Conservation (phyloP, 2,113 vertebrate species). For the Brachyistius frenatus region DNA sequence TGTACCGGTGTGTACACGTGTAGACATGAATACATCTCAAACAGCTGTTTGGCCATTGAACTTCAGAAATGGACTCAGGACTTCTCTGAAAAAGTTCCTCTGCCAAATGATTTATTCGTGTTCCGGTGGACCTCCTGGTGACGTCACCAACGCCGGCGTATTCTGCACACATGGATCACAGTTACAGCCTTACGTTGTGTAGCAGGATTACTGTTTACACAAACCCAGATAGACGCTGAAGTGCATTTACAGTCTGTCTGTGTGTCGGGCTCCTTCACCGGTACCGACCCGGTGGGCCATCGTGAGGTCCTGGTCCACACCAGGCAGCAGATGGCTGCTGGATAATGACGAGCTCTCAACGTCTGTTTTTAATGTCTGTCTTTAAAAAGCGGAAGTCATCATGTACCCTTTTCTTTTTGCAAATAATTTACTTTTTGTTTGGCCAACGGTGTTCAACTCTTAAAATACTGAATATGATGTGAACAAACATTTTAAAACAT, state of each 20-base stretch:
- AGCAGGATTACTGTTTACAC: conserved; percentile 28
- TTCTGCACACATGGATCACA: conserved; percentile 21
- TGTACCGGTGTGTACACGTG: not conserved
- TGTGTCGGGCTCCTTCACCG: conserved; percentile 39
- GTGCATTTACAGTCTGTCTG: conserved; percentile 68
- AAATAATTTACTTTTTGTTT: conserved; percentile 8
- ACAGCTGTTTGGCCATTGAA: conserved; percentile 8
- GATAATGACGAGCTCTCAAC: conserved; percentile 48
- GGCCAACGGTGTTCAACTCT: conserved; percentile 6
- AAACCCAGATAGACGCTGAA: conserved; percentile 37
- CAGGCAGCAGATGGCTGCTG: conserved; percentile 69
- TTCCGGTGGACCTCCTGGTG: conserved; percentile 23
- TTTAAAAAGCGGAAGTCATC: conserved; percentile 23
- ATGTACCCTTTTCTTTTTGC: not conserved
- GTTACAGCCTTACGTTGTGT: conserved; percentile 47
- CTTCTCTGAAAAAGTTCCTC: conserved; percentile 33
- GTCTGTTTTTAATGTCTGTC: conserved; percentile 27
- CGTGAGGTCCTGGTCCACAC: conserved; percentile 41
- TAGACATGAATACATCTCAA: not conserved
- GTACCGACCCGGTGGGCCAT: conserved; percentile 53
- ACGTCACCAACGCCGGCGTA: conserved; percentile 18
- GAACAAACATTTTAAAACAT: conserved; percentile 1
- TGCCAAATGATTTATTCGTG: conserved; percentile 57
- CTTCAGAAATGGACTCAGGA: conserved; percentile 21
- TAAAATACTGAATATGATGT: conserved; percentile 24